Evolutionary conservation across 2,797 vertebrate species (phyloP).

Genomic region (Chiloscyllium punctatum): DNA sequence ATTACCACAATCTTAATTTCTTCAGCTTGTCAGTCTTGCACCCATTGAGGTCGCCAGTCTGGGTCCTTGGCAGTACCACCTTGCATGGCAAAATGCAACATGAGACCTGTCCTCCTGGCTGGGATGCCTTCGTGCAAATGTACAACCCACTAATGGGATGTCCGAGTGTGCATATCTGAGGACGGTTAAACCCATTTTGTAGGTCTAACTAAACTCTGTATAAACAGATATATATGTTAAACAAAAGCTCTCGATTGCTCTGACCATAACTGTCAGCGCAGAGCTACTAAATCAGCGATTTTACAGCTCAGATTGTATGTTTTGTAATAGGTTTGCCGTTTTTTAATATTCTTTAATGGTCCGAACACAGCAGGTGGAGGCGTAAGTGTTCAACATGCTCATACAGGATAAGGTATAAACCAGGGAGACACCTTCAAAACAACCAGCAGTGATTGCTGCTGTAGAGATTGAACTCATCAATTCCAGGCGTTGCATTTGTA

Average conservation of each 20-base stretch:
- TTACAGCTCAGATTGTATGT: conserved; percentile 26
- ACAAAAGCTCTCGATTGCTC: neutral
- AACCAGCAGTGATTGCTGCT: neutral
- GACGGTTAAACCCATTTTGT: conserved; percentile 46
- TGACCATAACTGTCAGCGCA: conserved; percentile 14
- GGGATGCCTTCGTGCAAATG: conserved; percentile 86
- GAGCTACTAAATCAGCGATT: conserved; percentile 27
- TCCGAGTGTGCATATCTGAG: conserved; percentile 67
- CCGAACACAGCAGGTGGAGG: conserved; percentile 31
- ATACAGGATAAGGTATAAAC: neutral
- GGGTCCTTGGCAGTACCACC: conserved; percentile 72
- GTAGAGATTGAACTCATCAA: neutral
- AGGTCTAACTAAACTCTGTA: neutral
- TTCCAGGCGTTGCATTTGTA: neutral
- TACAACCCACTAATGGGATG: conserved; percentile 80
- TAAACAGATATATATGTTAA: neutral
- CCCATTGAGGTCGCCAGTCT: conserved; percentile 72
- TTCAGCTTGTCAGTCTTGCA: conserved; percentile 68
- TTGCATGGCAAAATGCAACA: conserved; percentile 58
- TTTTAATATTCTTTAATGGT: conserved; percentile 37
- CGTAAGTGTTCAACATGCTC: neutral
- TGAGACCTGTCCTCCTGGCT: conserved; percentile 69
- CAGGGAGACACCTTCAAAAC: conserved; percentile 1
- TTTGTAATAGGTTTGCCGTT: conserved; percentile 29
- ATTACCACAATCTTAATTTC: conserved; percentile 88